Evolutionary conservation across 2,888 invertebrate genomes (phyloP).

Genomic region (Gasteruption jaculator): DNA sequence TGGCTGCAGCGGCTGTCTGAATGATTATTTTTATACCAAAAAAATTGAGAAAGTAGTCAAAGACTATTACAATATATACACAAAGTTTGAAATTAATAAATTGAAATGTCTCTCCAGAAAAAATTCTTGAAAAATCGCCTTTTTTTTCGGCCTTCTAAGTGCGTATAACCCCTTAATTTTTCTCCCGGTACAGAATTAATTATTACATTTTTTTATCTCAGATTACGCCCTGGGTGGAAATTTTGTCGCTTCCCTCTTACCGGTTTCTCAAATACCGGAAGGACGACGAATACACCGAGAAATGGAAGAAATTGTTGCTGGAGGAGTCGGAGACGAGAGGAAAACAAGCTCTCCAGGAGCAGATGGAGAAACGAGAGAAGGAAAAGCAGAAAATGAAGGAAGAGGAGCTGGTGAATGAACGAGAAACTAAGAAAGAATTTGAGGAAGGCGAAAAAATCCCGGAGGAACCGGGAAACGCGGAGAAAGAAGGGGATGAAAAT

Average conservation of each 20-base stretch:
- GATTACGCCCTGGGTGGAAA: conserved; percentile 33
- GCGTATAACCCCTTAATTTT: too few relatives aligned
- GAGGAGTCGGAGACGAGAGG: conserved; percentile 24
- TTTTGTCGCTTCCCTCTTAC: conserved; percentile 32
- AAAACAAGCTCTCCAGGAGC: conserved; percentile 24
- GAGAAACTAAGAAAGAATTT: conserved; percentile 4
- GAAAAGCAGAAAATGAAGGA: conserved; percentile 8
- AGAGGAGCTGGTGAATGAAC: conserved; percentile 1
- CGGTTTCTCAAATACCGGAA: conserved; percentile 27
- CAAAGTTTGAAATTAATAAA: too few relatives aligned
- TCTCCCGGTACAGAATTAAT: too few relatives aligned
- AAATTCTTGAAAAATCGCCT: too few relatives aligned
- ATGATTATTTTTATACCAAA: too few relatives aligned
- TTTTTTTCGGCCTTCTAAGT: too few relatives aligned
- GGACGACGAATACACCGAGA: conserved; percentile 22
- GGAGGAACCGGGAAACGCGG: conserved; percentile 2
- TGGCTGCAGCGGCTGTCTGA: too few relatives aligned
- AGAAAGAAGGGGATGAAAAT: background rate
- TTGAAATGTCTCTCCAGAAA: too few relatives aligned
- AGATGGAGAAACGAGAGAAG: conserved; percentile 8
- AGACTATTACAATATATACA: too few relatives aligned
- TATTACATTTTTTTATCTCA: conserved; percentile 11
- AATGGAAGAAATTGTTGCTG: conserved; percentile 27
- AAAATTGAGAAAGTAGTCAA: too few relatives aligned
- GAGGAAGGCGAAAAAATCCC: conserved; percentile 3